These are phyloP conservation scores for Sericinus montela DNA, from an alignment of 2,888 invertebrate genomes.

Conservation along the genomic window DNA sequence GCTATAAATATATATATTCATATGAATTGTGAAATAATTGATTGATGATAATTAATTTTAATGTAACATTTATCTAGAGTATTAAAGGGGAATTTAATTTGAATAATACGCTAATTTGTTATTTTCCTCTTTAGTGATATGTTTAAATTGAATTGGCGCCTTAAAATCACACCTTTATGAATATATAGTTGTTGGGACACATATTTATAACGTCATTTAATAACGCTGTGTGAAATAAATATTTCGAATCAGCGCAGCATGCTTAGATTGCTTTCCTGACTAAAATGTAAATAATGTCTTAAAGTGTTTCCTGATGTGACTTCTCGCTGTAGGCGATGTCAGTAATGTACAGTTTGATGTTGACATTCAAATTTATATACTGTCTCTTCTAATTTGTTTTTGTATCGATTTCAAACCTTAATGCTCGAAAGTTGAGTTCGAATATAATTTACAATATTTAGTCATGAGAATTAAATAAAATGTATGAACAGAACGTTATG, in stretches of 20 bases:
- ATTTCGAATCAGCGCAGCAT: constrained; percentile 21
- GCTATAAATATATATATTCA: too few relatives aligned
- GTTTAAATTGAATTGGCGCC: not conserved
- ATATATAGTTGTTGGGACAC: not conserved
- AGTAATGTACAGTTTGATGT: constrained; percentile 34
- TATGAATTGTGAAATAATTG: too few relatives aligned
- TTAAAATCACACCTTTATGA: constrained; percentile 9
- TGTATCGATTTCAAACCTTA: constrained; percentile 44
- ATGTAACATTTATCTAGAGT: too few relatives aligned
- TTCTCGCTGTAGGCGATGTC: constrained; percentile 54
- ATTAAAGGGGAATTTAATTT: too few relatives aligned
- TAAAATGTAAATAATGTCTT: constrained; percentile 49
- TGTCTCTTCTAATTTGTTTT: constrained; percentile 43
- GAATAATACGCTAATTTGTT: too few relatives aligned
- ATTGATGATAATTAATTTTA: too few relatives aligned
- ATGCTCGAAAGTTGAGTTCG: constrained; percentile 38
- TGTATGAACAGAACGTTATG: constrained; percentile 40
- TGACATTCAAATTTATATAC: constrained; percentile 30
- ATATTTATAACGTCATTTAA: constrained; percentile 16
- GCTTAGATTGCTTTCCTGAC: constrained; percentile 25
- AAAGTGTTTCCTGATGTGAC: constrained; percentile 56
- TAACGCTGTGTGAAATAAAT: constrained; percentile 6
- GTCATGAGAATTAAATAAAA: constrained; percentile 56
- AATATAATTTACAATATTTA: constrained; percentile 52
- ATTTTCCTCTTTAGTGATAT: too few relatives aligned